A percentile compares a stretch with the other conserved stretches of the same genome.
These are phyloP conservation scores for Megaceryle torquata DNA, from an alignment of 2,113 vertebrate genomes.

Conservation along the genomic window DNA sequence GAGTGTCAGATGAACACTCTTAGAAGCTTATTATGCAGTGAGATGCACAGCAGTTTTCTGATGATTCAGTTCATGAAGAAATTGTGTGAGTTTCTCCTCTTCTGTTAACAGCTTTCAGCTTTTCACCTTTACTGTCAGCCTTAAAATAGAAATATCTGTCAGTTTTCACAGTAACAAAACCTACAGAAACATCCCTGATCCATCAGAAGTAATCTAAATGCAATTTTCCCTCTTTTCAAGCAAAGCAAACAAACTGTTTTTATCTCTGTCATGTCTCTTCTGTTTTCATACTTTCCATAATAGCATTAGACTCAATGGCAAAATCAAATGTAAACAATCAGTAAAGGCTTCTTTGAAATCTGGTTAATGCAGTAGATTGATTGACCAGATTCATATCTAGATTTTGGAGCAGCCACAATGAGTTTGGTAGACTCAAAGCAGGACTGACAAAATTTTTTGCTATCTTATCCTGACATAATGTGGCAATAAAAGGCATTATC, in stretches of 20 bases:
- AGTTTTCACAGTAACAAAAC: neutral
- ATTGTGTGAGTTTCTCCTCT: neutral
- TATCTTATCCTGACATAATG: neutral
- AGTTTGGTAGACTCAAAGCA: neutral
- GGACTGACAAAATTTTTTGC: neutral
- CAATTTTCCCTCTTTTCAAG: neutral
- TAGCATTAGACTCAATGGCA: neutral
- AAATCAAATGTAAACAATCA: neutral
- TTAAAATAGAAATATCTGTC: conserved; percentile 30
- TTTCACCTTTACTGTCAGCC: neutral
- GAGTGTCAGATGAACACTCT: neutral
- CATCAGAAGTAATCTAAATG: neutral
- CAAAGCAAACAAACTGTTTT: neutral
- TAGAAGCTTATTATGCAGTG: neutral
- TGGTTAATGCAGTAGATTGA: neutral
- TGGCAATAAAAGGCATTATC: neutral
- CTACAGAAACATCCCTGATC: neutral
- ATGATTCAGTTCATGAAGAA: neutral
- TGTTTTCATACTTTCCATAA: neutral
- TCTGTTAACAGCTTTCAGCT: neutral
- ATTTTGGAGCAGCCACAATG: neutral
- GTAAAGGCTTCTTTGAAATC: neutral
- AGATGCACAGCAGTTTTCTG: neutral
- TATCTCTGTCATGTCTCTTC: neutral
- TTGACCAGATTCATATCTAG: neutral